Conservation (phyloP, 2,888 invertebrate genomes). For the Dynastes grantii region DNA sequence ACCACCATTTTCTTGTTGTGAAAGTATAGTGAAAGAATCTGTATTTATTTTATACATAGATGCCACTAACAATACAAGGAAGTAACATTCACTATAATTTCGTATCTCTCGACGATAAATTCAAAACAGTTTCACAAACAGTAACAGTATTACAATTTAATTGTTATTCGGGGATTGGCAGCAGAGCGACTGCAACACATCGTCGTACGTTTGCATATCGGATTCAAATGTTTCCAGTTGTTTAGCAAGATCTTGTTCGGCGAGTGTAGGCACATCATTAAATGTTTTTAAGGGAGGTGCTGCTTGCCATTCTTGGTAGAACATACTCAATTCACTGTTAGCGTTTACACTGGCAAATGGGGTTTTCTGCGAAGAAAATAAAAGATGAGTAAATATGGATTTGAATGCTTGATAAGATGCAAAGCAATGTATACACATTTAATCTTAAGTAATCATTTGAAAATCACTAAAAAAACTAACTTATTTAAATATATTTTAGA, state of each 20-base stretch:
- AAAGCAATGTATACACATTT: too few species aligned
- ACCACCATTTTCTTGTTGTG: slow-evolving; percentile 4
- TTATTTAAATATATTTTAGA: too few species aligned
- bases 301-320: slow-evolving; percentile 85
- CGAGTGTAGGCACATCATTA: slow-evolving; percentile 71
- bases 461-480: too few species aligned
- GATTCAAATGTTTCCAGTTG: slow-evolving; percentile 85
- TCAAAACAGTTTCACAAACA: slow-evolving; percentile 29
- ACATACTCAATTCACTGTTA: slow-evolving; percentile 83
- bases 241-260: slow-evolving; percentile 76
- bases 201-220: slow-evolving; percentile 83
- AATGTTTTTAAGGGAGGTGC: slow-evolving; percentile 71
- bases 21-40: slow-evolving; percentile 32
- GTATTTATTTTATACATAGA: slow-evolving; percentile 20
- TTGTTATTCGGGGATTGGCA: slow-evolving; percentile 77
- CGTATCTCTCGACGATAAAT: slow-evolving; percentile 35
- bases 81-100: slow-evolving; percentile 45
- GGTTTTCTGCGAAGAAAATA: slow-evolving; percentile 77
- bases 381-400: neutral
- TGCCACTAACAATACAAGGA: slow-evolving; percentile 20
- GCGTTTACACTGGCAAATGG: slow-evolving; percentile 84
- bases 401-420: too few species aligned
- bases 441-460: too few species aligned
- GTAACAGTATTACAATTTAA: slow-evolving; percentile 33
- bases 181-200: slow-evolving; percentile 81